Conservation (phyloP, 2,113 vertebrate genomes). For the Nibea albiflora region DNA sequence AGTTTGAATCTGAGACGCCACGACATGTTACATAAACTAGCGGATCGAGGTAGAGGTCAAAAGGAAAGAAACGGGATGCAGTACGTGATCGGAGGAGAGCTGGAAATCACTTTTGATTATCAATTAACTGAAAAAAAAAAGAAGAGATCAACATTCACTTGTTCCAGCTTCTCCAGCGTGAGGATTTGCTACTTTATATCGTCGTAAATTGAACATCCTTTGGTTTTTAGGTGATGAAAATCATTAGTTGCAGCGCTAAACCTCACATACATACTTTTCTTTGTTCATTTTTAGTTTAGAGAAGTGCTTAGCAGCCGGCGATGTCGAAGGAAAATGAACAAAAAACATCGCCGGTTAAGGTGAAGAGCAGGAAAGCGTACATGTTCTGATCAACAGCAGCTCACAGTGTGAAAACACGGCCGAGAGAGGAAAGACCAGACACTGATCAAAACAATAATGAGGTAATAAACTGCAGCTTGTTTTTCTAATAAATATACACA, state of each 20-base stretch:
- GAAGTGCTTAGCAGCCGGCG: neutral
- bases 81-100: neutral
- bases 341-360: too few relatives aligned
- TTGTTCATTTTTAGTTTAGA: neutral
- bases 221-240: neutral
- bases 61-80: neutral
- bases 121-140: neutral
- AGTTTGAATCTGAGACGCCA: conserved; percentile 22
- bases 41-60: neutral
- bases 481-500: conserved; percentile 52
- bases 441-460: conserved; percentile 33
- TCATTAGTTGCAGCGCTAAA: neutral
- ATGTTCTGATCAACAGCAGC: neutral
- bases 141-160: neutral
- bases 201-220: neutral
- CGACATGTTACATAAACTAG: neutral
- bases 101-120: neutral
- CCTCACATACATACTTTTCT: neutral
- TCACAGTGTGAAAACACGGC: conserved; percentile 41
- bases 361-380: too few relatives aligned
- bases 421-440: conserved; percentile 19
- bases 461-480: conserved; percentile 48
- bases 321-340: neutral
- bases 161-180: neutral
- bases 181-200: neutral